Evolutionary conservation across 1,140 invertebrate genomes (phyloP).

Genomic region (Macrobrachium rosenbergii): DNA sequence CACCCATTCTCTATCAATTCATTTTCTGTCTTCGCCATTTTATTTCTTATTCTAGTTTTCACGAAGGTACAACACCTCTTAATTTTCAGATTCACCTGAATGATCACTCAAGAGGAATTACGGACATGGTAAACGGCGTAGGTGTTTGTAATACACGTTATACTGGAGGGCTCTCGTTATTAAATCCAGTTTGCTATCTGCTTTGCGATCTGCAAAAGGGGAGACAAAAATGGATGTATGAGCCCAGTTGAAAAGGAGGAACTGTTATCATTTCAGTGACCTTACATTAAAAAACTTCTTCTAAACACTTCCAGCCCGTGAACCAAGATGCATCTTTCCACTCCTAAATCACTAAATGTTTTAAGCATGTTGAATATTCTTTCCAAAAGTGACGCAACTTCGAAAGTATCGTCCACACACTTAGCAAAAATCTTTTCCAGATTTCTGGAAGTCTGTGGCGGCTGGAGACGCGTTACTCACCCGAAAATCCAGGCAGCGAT

Average conservation of each 20-base stretch:
- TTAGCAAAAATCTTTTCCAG: conserved; percentile 1
- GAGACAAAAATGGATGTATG: too few relatives aligned
- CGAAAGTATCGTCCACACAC: background rate
- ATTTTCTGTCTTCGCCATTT: conserved; percentile 41
- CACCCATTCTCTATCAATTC: background rate
- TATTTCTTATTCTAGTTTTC: background rate
- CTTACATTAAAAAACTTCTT: too few relatives aligned
- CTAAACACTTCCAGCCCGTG: too few relatives aligned
- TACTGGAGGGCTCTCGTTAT: too few relatives aligned
- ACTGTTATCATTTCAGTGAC: too few relatives aligned
- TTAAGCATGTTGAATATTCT: background rate
- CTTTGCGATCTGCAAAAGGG: too few relatives aligned
- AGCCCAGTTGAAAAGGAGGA: too few relatives aligned
- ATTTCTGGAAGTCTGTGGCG: background rate
- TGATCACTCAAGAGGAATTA: background rate
- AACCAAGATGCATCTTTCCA: background rate
- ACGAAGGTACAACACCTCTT: background rate
- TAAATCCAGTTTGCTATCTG: too few relatives aligned
- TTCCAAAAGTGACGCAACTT: background rate
- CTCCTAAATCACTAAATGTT: background rate
- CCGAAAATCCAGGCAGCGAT: background rate
- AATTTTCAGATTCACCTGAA: background rate
- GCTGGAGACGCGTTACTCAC: conserved; percentile 20
- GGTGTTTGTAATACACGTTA: too few relatives aligned
- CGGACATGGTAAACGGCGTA: too few relatives aligned